Evolutionary conservation across 2,888 invertebrate genomes (phyloP).

Genomic region (Pollenia labialis): DNA sequence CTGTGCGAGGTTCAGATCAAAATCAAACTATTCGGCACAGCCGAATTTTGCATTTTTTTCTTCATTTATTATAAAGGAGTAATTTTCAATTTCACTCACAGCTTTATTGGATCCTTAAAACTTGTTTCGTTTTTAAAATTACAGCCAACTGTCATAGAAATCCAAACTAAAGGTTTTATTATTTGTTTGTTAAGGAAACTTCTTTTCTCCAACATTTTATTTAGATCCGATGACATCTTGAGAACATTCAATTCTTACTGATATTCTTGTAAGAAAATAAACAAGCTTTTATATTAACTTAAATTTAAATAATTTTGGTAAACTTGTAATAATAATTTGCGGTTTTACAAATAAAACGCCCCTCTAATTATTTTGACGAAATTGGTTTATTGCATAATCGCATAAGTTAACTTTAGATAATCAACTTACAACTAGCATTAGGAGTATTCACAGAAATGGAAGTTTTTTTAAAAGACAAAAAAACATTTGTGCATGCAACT

Average conservation of each 20-base stretch:
- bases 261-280: neutral
- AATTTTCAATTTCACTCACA: slow-evolving; percentile 40
- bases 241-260: neutral
- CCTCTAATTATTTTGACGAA: neutral
- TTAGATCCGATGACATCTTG: slow-evolving; percentile 51
- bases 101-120: slow-evolving; percentile 39
- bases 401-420: neutral
- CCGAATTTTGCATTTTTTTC: too few species aligned
- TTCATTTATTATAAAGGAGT: neutral
- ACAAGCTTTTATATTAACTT: slow-evolving; percentile 10
- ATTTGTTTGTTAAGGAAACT: slow-evolving; percentile 31
- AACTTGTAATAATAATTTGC: slow-evolving; percentile 2
- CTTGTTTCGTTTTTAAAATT: slow-evolving; percentile 30
- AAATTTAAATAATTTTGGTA: neutral
- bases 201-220: slow-evolving; percentile 47
- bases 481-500: too few species aligned
- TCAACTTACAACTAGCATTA: neutral
- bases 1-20: too few species aligned
- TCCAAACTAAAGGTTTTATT: slow-evolving; percentile 33
- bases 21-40: too few species aligned
- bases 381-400: slow-evolving; percentile 6
- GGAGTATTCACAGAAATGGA: neutral
- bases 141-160: slow-evolving; percentile 42
- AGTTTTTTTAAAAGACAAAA: too few species aligned
- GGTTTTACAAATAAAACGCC: slow-evolving; percentile 35